Conservation (phyloP, 2,888 invertebrate species). For the Ophion slaviceki region DNA sequence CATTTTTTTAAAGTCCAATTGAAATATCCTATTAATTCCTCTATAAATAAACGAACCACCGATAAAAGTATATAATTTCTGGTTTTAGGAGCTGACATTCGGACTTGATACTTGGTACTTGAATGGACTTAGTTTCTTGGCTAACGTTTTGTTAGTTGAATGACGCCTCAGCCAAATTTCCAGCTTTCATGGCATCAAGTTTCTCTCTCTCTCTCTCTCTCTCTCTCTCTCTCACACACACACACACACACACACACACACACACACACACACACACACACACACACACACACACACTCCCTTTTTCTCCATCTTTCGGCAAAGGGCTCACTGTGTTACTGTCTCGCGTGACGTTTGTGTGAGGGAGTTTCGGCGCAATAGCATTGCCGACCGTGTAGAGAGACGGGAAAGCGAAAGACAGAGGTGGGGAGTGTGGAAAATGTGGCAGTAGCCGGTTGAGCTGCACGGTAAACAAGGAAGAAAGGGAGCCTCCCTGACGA, state of each 20-base stretch:
- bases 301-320: neutral
- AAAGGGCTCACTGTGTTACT: slow-evolving; percentile 10
- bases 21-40: neutral
- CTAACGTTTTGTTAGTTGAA: neutral
- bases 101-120: neutral
- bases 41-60: neutral
- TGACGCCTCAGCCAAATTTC: neutral
- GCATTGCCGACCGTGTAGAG: slow-evolving; percentile 11
- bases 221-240: neutral
- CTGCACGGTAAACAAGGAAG: slow-evolving; percentile 58
- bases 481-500: slow-evolving; percentile 43
- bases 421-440: slow-evolving; percentile 9
- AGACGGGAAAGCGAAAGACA: neutral
- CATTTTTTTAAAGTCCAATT: neutral
- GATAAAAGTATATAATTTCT: neutral
- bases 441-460: slow-evolving; percentile 36
- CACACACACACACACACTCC: neutral
- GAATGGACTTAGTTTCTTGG: neutral
- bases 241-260: too few relatives aligned
- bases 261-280: too few relatives aligned
- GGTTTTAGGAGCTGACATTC: neutral
- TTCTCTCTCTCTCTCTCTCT: neutral
- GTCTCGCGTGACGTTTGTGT: slow-evolving; percentile 28
- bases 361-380: slow-evolving; percentile 18
- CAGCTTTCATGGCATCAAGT: neutral